These are phyloP conservation scores for Cephus rjabovi DNA, from an alignment of 2,888 invertebrate species.

Conservation along the genomic window DNA sequence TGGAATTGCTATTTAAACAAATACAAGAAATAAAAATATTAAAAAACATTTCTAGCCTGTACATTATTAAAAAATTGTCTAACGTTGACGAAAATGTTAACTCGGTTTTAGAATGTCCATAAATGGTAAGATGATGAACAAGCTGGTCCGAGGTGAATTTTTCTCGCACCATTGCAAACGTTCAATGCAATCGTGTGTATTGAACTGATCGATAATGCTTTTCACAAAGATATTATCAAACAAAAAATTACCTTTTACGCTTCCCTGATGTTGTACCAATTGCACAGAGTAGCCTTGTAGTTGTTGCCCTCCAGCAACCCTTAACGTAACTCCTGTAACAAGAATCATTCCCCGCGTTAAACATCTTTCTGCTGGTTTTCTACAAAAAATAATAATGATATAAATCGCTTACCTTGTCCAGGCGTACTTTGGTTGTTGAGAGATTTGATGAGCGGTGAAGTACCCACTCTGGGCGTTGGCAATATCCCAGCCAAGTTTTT, in stretches of 20 bases:
- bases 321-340: slow-evolving; percentile 56
- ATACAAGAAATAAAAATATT: slow-evolving; percentile 23
- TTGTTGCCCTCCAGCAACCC: slow-evolving; percentile 64
- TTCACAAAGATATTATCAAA: background rate
- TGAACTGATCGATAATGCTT: slow-evolving; percentile 13
- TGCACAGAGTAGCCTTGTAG: slow-evolving; percentile 69
- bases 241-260: slow-evolving; percentile 68
- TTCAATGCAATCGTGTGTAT: slow-evolving; percentile 34
- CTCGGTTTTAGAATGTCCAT: slow-evolving; percentile 55
- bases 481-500: slow-evolving; percentile 58
- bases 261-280: slow-evolving; percentile 70
- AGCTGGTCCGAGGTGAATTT: slow-evolving; percentile 61
- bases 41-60: background rate
- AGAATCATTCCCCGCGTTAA: background rate
- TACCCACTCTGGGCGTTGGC: slow-evolving; percentile 60
- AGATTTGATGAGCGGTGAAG: slow-evolving; percentile 63
- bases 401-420: slow-evolving; percentile 52
- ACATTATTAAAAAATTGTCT: background rate
- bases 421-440: slow-evolving; percentile 51
- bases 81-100: slow-evolving; percentile 31
- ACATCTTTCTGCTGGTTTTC: background rate
- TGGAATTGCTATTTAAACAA: slow-evolving; percentile 65
- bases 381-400: background rate
- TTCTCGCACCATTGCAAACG: slow-evolving; percentile 62
- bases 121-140: slow-evolving; percentile 52